Evolutionary conservation across 2,113 vertebrate genomes (phyloP).

Genomic region (Archilochus colubris): DNA sequence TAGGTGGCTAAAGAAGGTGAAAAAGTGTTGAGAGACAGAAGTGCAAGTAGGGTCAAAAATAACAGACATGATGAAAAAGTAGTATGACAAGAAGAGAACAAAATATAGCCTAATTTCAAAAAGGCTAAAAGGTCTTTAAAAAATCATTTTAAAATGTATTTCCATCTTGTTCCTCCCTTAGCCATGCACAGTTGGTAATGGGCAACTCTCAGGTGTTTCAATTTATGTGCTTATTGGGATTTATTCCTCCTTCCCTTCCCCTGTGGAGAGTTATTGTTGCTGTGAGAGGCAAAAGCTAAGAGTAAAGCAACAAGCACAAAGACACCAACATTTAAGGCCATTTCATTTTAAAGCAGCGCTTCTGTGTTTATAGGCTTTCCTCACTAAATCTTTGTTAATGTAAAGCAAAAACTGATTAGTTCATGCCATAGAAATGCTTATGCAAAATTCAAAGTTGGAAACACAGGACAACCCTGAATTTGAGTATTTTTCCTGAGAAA

Average conservation of each 20-base stretch:
- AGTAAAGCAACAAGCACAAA: background rate
- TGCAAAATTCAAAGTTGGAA: background rate
- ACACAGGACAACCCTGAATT: background rate
- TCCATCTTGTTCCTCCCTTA: background rate
- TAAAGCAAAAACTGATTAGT: background rate
- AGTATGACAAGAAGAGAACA: background rate
- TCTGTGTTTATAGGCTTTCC: background rate
- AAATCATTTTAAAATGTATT: background rate
- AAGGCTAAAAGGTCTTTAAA: background rate
- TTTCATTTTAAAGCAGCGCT: background rate
- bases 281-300: background rate
- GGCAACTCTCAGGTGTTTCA: background rate
- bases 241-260: background rate
- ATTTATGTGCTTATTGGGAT: background rate
- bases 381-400: background rate
- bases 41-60: background rate
- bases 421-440: background rate
- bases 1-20: background rate
- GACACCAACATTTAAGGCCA: background rate
- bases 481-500: background rate
- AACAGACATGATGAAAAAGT: background rate
- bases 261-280: background rate
- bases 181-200: background rate
- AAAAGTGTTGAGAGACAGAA: background rate
- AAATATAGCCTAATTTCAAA: background rate